A percentile compares a stretch with the other conserved stretches of the same genome.
Conservation (phyloP, 2,797 vertebrate species). For the Paramormyrops hopkinsi region DNA sequence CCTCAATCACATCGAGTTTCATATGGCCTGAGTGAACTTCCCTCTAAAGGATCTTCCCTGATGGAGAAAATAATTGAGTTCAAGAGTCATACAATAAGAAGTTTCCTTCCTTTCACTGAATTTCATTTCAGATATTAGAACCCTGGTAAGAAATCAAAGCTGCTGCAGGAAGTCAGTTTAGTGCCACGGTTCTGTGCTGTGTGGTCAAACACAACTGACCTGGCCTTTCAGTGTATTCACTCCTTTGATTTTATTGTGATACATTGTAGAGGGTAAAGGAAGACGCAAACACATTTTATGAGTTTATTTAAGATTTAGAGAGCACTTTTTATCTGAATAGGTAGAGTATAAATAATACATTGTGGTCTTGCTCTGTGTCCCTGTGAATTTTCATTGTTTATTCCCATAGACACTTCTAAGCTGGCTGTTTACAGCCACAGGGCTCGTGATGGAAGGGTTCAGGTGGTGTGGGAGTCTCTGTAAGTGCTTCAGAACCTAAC, state of each 20-base stretch:
- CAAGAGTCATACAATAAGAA: constrained; percentile 67
- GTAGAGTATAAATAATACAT: constrained; percentile 74
- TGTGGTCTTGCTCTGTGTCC: constrained; percentile 65
- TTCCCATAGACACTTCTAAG: constrained; percentile 2
- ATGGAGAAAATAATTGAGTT: constrained; percentile 31
- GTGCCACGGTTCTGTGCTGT: constrained; percentile 67
- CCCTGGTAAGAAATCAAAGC: constrained; percentile 20
- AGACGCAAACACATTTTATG: constrained; percentile 52
- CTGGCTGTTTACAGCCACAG: constrained; percentile 41
- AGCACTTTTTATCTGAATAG: constrained; percentile 67
- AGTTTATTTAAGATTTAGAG: constrained; percentile 87
- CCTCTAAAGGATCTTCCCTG: constrained; percentile 46
- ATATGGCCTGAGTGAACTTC: constrained; percentile 15
- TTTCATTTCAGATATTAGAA: not conserved
- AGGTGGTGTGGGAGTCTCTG: constrained; percentile 44
- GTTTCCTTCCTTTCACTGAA: constrained; percentile 59
- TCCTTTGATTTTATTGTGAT: constrained; percentile 26
- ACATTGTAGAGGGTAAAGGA: constrained; percentile 44
- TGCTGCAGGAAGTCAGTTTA: constrained; percentile 59
- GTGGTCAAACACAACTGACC: constrained; percentile 33
- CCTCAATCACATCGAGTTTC: not conserved
- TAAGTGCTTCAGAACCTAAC: constrained; percentile 48
- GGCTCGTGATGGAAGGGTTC: constrained; percentile 23
- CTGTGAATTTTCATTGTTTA: constrained; percentile 43
- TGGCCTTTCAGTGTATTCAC: constrained; percentile 52